Evolutionary conservation across 1,140 invertebrate species (phyloP).

Genomic region (Drosophila tristis): DNA sequence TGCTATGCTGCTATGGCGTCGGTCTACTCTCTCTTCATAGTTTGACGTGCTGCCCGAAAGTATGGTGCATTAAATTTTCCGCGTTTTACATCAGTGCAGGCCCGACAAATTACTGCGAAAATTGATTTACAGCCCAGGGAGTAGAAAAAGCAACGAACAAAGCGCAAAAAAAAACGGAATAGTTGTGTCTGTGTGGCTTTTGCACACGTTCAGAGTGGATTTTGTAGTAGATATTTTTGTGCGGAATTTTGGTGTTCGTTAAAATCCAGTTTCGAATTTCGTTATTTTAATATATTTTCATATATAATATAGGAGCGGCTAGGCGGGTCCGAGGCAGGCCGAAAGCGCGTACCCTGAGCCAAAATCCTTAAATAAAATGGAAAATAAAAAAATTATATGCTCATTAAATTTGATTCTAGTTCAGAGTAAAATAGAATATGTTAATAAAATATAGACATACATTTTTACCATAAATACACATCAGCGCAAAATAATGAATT

Average conservation of each 20-base stretch:
- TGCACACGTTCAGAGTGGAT: constrained; percentile 41
- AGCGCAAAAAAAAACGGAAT: constrained; percentile 14
- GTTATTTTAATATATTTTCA: too few species aligned
- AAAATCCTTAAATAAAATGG: too few species aligned
- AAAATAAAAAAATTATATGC: too few species aligned
- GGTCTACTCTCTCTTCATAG: constrained; percentile 28
- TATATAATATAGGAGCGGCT: too few species aligned
- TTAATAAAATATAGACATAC: neutral
- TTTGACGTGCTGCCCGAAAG: constrained; percentile 65
- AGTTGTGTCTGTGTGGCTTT: constrained; percentile 45
- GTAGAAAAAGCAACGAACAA: neutral
- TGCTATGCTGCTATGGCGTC: neutral
- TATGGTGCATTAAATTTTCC: constrained; percentile 73
- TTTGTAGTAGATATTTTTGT: constrained; percentile 20
- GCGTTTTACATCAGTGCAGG: constrained; percentile 45
- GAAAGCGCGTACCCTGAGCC: too few species aligned
- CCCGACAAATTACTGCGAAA: constrained; percentile 59
- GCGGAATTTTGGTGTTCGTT: constrained; percentile 37
- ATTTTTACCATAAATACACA: too few species aligned
- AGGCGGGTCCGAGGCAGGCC: too few species aligned
- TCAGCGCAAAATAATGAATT: neutral
- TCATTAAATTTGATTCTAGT: neutral
- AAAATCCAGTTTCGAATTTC: constrained; percentile 3
- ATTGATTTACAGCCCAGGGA: constrained; percentile 55
- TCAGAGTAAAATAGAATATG: neutral